Evolutionary conservation across 2,797 vertebrate genomes (phyloP).

Genomic region (Chloroceryle inda): DNA sequence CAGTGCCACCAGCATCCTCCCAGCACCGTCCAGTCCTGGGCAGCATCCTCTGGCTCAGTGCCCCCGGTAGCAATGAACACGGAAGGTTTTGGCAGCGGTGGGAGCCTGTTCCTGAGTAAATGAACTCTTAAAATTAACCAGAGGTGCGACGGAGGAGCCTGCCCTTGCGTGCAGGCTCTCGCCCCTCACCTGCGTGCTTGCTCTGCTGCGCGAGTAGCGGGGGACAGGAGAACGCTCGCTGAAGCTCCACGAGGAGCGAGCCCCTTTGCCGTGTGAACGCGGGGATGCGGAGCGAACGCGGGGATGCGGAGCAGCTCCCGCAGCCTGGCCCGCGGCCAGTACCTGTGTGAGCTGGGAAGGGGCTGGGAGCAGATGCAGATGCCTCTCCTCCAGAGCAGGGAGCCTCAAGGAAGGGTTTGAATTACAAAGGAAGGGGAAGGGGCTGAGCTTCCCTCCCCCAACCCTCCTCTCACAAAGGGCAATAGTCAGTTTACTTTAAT

Average conservation of each 20-base stretch:
- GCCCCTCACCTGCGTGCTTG: not conserved
- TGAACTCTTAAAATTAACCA: not conserved
- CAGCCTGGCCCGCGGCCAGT: slow-evolving; percentile 26
- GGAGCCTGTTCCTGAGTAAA: not conserved
- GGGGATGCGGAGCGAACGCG: not conserved
- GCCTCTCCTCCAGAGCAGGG: not conserved
- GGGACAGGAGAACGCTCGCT: not conserved
- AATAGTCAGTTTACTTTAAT: slow-evolving; percentile 49
- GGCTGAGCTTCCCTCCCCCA: slow-evolving; percentile 77
- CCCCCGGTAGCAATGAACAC: not conserved
- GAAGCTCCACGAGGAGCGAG: slow-evolving; percentile 36
- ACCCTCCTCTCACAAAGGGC: slow-evolving; percentile 63
- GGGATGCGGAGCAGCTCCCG: not conserved
- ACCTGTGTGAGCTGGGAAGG: slow-evolving; percentile 23
- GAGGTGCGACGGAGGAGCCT: not conserved
- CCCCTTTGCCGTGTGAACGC: not conserved
- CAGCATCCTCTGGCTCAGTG: fast-evolving
- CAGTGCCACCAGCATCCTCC: fast-evolving
- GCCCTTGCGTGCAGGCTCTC: not conserved
- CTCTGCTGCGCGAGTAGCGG: not conserved
- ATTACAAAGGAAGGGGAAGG: slow-evolving; percentile 69
- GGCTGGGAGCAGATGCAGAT: slow-evolving; percentile 64
- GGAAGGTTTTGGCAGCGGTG: fast-evolving
- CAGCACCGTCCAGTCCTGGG: fast-evolving
- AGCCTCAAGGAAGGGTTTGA: slow-evolving; percentile 51